Conservation (phyloP, 1,140 invertebrate species). For the Drosophila sp. region DNA sequence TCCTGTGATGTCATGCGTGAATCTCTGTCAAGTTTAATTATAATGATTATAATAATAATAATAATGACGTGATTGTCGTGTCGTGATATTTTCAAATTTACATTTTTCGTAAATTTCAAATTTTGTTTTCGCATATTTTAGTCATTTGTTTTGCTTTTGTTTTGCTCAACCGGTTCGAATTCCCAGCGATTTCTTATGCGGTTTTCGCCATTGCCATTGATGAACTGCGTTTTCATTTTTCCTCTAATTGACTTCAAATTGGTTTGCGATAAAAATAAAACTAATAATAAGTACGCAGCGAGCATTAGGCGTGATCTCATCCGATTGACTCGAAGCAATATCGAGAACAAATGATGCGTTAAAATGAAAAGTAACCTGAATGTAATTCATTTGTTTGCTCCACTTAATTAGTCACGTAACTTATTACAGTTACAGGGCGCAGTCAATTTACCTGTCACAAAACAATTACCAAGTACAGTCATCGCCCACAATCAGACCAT, state of each 20-base stretch:
- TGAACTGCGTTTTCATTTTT: background rate
- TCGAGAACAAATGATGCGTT: background rate
- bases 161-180: background rate
- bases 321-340: background rate
- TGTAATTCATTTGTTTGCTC: background rate
- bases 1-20: conserved; percentile 66
- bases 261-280: background rate
- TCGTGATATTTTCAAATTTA: background rate
- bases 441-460: background rate
- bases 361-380: background rate
- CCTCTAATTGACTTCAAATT: conserved; percentile 11
- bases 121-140: too few relatives aligned
- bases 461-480: conserved; percentile 2
- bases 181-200: background rate
- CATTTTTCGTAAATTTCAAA: background rate
- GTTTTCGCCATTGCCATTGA: background rate
- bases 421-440: conserved; percentile 10
- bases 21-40: conserved; percentile 40
- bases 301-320: background rate
- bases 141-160: background rate
- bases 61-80: conserved; percentile 47
- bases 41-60: conserved; percentile 37
- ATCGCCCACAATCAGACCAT: background rate
- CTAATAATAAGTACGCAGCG: background rate
- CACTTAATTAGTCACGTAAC: background rate